Conservation (phyloP, 2,888 invertebrate genomes). For the Anaspis maculata region DNA sequence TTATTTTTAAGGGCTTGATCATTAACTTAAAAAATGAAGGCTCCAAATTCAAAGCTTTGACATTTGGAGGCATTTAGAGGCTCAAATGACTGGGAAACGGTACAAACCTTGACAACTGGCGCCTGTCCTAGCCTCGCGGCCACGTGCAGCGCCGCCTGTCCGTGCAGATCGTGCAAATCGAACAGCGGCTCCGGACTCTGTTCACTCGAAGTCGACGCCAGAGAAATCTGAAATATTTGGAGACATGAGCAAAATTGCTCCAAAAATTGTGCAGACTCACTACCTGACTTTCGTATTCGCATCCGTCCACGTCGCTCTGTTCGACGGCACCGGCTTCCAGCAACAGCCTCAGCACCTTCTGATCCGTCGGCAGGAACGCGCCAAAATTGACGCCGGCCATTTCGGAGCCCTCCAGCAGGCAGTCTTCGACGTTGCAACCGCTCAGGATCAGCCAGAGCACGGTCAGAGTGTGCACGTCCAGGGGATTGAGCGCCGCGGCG, state of each 20-base stretch:
- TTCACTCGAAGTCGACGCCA: slow-evolving; percentile 39
- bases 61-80: too few species aligned
- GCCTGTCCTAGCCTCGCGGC: slow-evolving; percentile 73
- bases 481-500: slow-evolving; percentile 1
- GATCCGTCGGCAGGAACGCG: slow-evolving; percentile 58
- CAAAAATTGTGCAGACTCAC: too few species aligned
- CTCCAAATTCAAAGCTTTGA: too few species aligned
- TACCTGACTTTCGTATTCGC: slow-evolving; percentile 42
- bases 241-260: too few species aligned
- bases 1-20: too few species aligned
- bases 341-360: slow-evolving; percentile 60
- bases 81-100: too few species aligned
- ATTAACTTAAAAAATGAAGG: not conserved
- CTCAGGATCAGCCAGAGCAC: slow-evolving; percentile 70
- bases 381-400: slow-evolving; percentile 45
- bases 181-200: slow-evolving; percentile 46
- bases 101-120: slow-evolving; percentile 63
- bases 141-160: slow-evolving; percentile 79
- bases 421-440: slow-evolving; percentile 55
- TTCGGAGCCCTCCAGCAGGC: slow-evolving; percentile 43
- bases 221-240: slow-evolving; percentile 39
- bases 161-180: slow-evolving; percentile 60
- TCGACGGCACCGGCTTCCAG: slow-evolving; percentile 66
- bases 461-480: slow-evolving; percentile 60
- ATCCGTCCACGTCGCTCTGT: slow-evolving; percentile 42